These are phyloP conservation scores for Microcebus murinus DNA, from an alignment of 2,113 vertebrate genomes.

Conservation along the genomic window DNA sequence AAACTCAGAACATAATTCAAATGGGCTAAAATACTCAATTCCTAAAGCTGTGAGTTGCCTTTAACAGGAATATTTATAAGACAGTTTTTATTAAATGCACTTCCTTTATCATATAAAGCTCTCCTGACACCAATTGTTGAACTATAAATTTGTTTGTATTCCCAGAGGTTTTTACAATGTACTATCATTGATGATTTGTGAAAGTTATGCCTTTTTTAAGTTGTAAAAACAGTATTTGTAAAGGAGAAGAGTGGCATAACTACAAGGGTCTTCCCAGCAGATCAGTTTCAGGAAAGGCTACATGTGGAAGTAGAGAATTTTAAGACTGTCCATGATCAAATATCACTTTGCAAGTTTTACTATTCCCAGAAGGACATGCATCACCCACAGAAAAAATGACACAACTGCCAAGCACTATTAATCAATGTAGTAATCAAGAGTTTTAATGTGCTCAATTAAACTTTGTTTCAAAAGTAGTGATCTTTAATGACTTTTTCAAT, in stretches of 20 bases:
- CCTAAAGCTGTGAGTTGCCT: not conserved
- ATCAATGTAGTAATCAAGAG: fast-evolving
- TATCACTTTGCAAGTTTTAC: not conserved
- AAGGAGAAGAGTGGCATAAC: not conserved
- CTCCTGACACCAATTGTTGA: not conserved
- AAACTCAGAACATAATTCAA: not conserved
- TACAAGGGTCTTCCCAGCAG: not conserved
- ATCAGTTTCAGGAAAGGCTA: not conserved
- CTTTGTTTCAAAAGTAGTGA: not conserved
- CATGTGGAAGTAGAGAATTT: not conserved
- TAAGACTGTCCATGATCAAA: not conserved
- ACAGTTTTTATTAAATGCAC: not conserved
- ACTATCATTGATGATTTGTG: not conserved
- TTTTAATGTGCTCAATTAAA: not conserved
- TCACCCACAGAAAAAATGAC: too few species aligned
- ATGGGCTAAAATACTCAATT: not conserved
- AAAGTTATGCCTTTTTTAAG: not conserved
- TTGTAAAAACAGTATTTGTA: not conserved
- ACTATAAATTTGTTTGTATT: not conserved
- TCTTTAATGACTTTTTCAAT: not conserved
- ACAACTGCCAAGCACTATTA: fast-evolving
- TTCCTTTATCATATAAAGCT: not conserved
- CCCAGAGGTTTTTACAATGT: not conserved
- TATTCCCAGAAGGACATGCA: not conserved
- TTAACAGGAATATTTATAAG: not conserved